A percentile compares a stretch with the other conserved stretches of the same genome.
Conservation (phyloP, 2,113 vertebrate species). For the Ursus arctos region DNA sequence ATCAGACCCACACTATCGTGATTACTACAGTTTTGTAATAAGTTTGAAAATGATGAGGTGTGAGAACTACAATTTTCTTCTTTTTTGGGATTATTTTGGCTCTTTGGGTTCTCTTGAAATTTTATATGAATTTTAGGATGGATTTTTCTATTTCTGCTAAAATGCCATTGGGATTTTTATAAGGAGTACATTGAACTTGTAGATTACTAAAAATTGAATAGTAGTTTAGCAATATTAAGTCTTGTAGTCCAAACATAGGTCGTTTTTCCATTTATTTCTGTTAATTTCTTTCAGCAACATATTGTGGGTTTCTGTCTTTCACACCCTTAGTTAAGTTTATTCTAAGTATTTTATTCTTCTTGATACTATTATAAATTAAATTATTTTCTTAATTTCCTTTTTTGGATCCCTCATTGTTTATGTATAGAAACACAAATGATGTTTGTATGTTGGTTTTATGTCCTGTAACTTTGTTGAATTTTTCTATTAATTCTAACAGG, state of each 20-base stretch:
- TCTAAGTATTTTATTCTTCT: not conserved
- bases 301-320: not conserved
- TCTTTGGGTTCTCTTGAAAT: not conserved
- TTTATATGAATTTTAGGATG: not conserved
- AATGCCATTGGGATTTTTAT: not conserved
- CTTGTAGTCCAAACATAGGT: not conserved
- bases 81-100: not conserved
- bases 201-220: not conserved
- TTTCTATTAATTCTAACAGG: not conserved
- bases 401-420: not conserved
- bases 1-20: not conserved
- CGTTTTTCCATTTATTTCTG: not conserved
- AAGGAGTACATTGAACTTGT: not conserved
- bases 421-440: not conserved
- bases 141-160: not conserved
- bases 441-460: not conserved
- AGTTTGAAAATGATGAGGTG: not conserved
- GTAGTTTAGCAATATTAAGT: not conserved
- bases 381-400: not conserved
- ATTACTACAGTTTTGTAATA: not conserved
- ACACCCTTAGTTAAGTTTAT: not conserved
- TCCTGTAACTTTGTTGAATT: not conserved
- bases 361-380: not conserved
- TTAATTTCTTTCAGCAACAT: not conserved
- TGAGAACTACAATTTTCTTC: not conserved